These are phyloP conservation scores for Pseudococcus jackbeardsleyi DNA, from an alignment of 2,888 invertebrate genomes.

Conservation along the genomic window DNA sequence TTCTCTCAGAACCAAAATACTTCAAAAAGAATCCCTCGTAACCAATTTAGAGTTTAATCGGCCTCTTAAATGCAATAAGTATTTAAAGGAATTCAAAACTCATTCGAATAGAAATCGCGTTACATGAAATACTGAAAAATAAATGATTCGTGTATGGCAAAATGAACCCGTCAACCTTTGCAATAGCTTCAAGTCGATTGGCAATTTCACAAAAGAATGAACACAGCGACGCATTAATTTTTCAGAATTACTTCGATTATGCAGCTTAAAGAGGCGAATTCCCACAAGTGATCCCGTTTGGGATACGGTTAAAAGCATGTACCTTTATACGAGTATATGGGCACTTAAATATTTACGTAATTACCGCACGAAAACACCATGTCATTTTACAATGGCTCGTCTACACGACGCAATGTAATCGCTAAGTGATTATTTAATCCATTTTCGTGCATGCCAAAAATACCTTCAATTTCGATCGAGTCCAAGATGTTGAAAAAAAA, in stretches of 20 bases:
- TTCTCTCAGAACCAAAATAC: background rate
- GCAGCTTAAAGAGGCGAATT: slow-evolving; percentile 28
- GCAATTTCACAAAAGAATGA: slow-evolving; percentile 46
- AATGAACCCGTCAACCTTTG: slow-evolving; percentile 1
- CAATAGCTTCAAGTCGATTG: slow-evolving; percentile 8
- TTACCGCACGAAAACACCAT: background rate
- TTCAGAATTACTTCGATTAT: slow-evolving; percentile 6
- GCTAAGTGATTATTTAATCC: background rate
- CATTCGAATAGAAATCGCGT: background rate
- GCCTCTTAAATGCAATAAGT: background rate
- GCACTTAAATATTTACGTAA: slow-evolving; percentile 23
- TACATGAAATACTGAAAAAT: background rate
- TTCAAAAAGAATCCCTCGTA: background rate
- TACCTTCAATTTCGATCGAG: background rate
- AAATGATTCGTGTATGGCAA: slow-evolving; percentile 9
- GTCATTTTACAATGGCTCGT: slow-evolving; percentile 22
- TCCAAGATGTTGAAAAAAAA: background rate
- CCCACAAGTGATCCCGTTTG: slow-evolving; percentile 19
- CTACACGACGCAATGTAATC: background rate
- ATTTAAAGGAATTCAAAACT: slow-evolving; percentile 20
- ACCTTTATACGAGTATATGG: slow-evolving; percentile 8
- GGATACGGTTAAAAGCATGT: slow-evolving; percentile 26
- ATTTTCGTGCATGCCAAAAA: background rate
- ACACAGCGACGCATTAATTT: slow-evolving; percentile 13
- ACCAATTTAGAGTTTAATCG: background rate